phyloP scores from a whole-genome alignment of 1,140 invertebrate genomes.

The Chionoecetes opilio region DNA sequence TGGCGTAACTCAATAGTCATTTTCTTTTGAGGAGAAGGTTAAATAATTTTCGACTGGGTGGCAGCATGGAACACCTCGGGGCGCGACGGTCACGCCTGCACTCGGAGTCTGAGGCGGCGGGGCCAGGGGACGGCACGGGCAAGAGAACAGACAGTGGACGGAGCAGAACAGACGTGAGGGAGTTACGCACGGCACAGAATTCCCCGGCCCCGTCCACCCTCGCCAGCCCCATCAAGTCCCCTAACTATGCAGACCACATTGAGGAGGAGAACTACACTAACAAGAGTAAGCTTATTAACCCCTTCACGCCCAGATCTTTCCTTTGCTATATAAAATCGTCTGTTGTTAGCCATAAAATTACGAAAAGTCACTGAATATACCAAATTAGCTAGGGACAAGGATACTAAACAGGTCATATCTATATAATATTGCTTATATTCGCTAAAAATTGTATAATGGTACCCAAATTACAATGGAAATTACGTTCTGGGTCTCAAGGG shows the following conservation, averaged over 20 bases:
- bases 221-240: conserved; percentile 75
- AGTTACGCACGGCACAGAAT: conserved; percentile 59
- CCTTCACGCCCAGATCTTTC: no score
- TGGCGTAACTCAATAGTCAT: conserved; percentile 64
- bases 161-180: conserved; percentile 65
- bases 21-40: conserved; percentile 71
- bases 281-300: conserved; percentile 60
- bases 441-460: no score
- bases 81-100: conserved; percentile 73
- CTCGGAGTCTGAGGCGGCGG: conserved; percentile 73
- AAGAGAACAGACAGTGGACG: conserved; percentile 39
- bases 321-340: no score
- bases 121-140: background rate
- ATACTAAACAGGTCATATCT: no score
- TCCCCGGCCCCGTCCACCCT: conserved; percentile 73
- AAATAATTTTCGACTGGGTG: conserved; percentile 80
- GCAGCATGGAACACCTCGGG: conserved; percentile 81
- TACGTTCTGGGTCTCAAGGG: no score
- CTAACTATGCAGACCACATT: conserved; percentile 65
- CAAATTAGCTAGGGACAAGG: no score
- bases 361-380: no score
- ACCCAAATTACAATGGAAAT: no score
- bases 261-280: conserved; percentile 66
- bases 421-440: no score
- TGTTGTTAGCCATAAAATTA: no score